A percentile compares a stretch with the other conserved stretches of the same genome.
Conservation (phyloP, 2,113 vertebrate genomes). For the Pelmatolapia mariae region DNA sequence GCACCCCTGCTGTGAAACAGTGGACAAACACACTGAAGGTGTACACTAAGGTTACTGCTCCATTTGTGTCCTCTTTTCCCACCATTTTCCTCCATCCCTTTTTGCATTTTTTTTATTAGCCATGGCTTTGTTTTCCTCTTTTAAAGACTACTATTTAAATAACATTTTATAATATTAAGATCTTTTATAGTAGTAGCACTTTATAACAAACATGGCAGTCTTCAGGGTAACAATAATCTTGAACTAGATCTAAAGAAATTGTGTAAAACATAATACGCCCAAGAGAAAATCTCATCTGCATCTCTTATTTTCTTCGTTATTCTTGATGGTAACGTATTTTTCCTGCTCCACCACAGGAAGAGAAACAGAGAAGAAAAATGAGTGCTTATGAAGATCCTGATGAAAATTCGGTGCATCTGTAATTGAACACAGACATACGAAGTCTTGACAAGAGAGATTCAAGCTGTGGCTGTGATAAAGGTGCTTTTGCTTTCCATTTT, state of each 20-base stretch:
- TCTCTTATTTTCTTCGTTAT: background rate
- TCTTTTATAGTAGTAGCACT: background rate
- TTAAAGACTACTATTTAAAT: background rate
- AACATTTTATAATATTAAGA: background rate
- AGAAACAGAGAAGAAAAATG: conserved; percentile 10
- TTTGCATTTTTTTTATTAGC: background rate
- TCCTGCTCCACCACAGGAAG: background rate
- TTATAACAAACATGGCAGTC: background rate
- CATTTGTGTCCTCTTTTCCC: background rate
- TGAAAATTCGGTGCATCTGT: conserved; percentile 29
- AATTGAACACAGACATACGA: conserved; percentile 40
- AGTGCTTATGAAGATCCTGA: conserved; percentile 26
- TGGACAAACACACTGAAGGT: conserved; percentile 38
- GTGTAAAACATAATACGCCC: background rate
- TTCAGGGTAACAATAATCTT: background rate
- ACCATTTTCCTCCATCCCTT: background rate
- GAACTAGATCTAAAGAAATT: background rate
- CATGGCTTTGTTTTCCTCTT: background rate
- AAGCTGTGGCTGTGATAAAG: conserved; percentile 28
- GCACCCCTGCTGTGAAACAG: conserved; percentile 30
- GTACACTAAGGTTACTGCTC: conserved; percentile 19
- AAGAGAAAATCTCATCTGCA: background rate
- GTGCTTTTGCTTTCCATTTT: conserved; percentile 6
- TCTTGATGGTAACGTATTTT: background rate
- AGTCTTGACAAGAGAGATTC: conserved; percentile 17